Evolutionary conservation across 2,888 invertebrate genomes (phyloP), one percentile per base, ranked within the genome.

Genomic region (Stegophylla sp.): DNA sequence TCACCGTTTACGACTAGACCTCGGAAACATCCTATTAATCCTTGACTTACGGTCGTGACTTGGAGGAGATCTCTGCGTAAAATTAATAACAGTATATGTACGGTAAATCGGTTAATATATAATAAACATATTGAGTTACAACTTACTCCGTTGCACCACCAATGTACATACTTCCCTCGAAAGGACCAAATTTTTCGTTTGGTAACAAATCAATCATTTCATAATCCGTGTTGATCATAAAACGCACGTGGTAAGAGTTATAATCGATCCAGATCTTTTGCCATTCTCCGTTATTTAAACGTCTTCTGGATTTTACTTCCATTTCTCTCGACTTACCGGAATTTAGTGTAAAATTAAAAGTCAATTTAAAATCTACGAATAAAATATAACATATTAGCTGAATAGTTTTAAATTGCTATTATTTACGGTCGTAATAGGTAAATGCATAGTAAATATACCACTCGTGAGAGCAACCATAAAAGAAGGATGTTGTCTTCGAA

Each of bases 191-290:
- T 85, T 95, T 93, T 86, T 95, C 94, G 86, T 94, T 94, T 15
- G 92, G 90, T 84, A 92, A 88, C 81, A 96, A 88, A 87, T 95
- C 93, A 28, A 95, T 91, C 94, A 95, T 95, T 88, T 93, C 92
- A 85, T 91, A 93, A 85, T 95, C 94, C 51, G 94, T 93, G 86
- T 96, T 96, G 84, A 96, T 92, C 92, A 95, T 95, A 86, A 96
- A 95, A 83, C 96, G 88, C 51, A 96, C 95, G 86, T 96, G 96
- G 87, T 96, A 94, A 86, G 94, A 92, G 87, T 96, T 96, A 86
- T 96, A 95, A 88, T 97, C 96, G 83, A 97, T 94, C 94, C 95
- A 94, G 83, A 97, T 92, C 87, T 96, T 95, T 87, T 97, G 97
- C 97, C 97, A 97, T 86, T 96, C 95, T 0, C 96, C 97, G 73